Evolutionary conservation across 1,140 invertebrate genomes (phyloP).

Genomic region (Penaeus japonicus): DNA sequence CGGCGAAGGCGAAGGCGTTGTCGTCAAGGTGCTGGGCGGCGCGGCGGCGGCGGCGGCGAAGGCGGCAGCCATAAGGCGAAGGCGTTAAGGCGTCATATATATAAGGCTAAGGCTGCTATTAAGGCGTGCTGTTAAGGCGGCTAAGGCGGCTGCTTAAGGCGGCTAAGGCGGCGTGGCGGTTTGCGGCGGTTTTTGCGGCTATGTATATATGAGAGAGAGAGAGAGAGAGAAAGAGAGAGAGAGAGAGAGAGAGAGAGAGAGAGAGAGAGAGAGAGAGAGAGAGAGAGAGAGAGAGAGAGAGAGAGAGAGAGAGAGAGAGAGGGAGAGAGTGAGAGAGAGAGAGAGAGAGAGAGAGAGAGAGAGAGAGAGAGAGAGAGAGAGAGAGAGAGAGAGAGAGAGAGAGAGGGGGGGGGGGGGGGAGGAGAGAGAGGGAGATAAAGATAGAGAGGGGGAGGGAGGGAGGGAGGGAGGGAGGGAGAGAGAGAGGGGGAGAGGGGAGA

Average conservation of each 20-base stretch:
- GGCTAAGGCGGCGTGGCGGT: too few relatives aligned
- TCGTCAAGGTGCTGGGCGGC: too few relatives aligned
- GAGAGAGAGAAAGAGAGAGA: neutral
- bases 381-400: constrained; percentile 22
- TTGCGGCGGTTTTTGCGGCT: neutral
- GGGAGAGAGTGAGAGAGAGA: neutral
- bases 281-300: neutral
- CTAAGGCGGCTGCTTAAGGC: neutral
- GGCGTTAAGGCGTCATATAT: too few relatives aligned
- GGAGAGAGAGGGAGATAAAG: neutral
- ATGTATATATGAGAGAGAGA: neutral
- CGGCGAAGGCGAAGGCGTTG: too few relatives aligned
- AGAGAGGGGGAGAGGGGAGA: too few relatives aligned
- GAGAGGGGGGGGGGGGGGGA: neutral
- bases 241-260: neutral
- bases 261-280: neutral
- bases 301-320: neutral
- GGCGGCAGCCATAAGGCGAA: too few relatives aligned
- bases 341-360: constrained; percentile 21
- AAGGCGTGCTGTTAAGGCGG: too few relatives aligned
- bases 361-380: constrained; percentile 22
- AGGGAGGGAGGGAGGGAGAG: neutral
- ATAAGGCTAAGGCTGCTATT: too few relatives aligned
- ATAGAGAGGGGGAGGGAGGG: neutral
- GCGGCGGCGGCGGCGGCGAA: too few relatives aligned